These are phyloP conservation scores for Acyrthosiphon pisum DNA, from an alignment of 1,140 invertebrate genomes.

Conservation along the genomic window DNA sequence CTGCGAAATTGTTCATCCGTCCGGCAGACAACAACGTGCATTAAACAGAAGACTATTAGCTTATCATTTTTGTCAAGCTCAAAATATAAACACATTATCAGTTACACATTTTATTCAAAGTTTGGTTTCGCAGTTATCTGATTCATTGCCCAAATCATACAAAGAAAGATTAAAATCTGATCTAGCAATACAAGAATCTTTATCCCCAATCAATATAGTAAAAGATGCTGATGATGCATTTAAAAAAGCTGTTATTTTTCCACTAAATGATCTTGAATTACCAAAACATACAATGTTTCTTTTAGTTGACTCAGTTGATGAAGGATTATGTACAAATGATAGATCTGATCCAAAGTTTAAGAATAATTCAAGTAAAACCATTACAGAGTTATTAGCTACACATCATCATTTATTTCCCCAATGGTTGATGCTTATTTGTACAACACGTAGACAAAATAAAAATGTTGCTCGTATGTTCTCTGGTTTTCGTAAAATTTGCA, in stretches of 20 bases:
- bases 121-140: slow-evolving; percentile 76
- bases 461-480: slow-evolving; percentile 89
- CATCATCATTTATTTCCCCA: slow-evolving; percentile 92
- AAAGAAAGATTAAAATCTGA: slow-evolving; percentile 72
- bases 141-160: slow-evolving; percentile 72
- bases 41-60: slow-evolving; percentile 80
- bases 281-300: slow-evolving; percentile 84
- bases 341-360: slow-evolving; percentile 51
- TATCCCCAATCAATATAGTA: slow-evolving; percentile 76
- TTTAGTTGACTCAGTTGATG: slow-evolving; percentile 91
- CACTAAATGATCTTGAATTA: slow-evolving; percentile 81
- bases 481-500: slow-evolving; percentile 89
- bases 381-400: slow-evolving; percentile 84
- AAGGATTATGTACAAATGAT: slow-evolving; percentile 66
- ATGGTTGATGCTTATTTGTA: slow-evolving; percentile 91
- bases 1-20: slow-evolving; percentile 80
- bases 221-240: slow-evolving; percentile 89
- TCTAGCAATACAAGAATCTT: slow-evolving; percentile 69
- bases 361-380: slow-evolving; percentile 69
- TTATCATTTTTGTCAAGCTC: slow-evolving; percentile 81
- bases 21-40: slow-evolving; percentile 72
- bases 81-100: slow-evolving; percentile 72
- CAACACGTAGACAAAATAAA: slow-evolving; percentile 85
- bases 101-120: slow-evolving; percentile 83
- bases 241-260: slow-evolving; percentile 86